Base-by-base conservation (phyloP, 92 coral and sea anemone genomes). In the Isaurus tuberculatus region DNA sequence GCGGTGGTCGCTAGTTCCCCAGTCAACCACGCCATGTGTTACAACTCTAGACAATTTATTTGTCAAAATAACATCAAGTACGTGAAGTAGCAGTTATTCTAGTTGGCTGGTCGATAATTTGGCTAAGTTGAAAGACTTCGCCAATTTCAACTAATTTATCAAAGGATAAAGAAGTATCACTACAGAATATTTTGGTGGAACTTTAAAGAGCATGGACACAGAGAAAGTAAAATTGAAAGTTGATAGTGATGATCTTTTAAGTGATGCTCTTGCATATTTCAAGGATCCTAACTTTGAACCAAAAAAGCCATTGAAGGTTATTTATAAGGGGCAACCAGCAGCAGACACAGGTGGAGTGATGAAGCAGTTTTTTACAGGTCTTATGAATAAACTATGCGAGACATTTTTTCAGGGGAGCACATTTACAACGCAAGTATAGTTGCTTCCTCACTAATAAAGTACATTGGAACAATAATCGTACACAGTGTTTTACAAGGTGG, bases 341-440 rank as follows among this genome's bases (percentile, higher is more conserved):
- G 57, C 32, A 20, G 75, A 70, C 75, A 70, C 53, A 5, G 75
- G 75, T 40, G 75, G 57, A 0, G 75, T 70, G 29, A 70, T 40
- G 19, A 42, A 46, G 31, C 75, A 70, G 26, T 70, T 42, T 40
- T 70, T 34, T 17, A 70, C 75, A 70, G 75, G 37, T 70, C 30
- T 70, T 11, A 20, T 40, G 55, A 23, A 70, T 32, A 26, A 36
- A 31, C 28, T 70, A 70, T 70, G 75, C 37, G 75, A 70, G 48
- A 70, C 75, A 70, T 70, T 70, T 70, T 70, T 70, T 31, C 75
- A 40, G 44, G 75, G 58, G 30, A 70, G 75, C 48, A 37, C 75
- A 23, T 70, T 8, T 70, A 70, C n/a, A 42, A 48, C 37, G 55
- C 75, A 15, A 70, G 75, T 40, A 43, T 70, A 15, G 75, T 40